Conservation (phyloP, 2,797 vertebrate species). For the Anguilla pacifica region DNA sequence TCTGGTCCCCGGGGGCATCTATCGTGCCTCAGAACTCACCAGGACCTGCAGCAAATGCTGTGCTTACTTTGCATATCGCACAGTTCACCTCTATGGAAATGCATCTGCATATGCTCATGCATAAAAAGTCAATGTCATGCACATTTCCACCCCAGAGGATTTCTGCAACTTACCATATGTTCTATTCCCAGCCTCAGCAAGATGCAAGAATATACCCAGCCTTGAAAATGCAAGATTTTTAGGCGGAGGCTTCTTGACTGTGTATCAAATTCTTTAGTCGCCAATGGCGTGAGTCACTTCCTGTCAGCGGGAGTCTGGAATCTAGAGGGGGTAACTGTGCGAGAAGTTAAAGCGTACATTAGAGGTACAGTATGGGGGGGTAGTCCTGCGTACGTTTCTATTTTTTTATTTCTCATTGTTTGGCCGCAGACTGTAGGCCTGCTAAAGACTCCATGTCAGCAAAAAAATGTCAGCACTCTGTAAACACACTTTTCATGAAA, state of each 20-base stretch:
- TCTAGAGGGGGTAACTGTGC: neutral
- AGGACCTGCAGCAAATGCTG: neutral
- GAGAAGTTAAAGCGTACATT: neutral
- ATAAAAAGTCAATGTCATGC: neutral
- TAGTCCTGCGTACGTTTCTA: neutral
- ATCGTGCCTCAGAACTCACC: neutral
- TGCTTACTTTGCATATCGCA: neutral
- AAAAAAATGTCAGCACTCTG: neutral
- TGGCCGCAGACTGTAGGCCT: neutral
- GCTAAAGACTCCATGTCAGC: neutral
- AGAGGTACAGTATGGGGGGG: neutral
- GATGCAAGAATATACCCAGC: neutral
- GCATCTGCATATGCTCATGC: neutral
- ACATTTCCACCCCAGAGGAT: neutral
- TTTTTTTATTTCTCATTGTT: neutral
- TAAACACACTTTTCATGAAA: neutral
- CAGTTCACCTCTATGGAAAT: neutral
- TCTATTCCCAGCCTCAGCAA: neutral
- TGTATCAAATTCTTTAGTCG: conserved; percentile 12
- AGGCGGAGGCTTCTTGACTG: neutral
- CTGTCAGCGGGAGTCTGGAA: neutral
- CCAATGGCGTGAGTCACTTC: conserved; percentile 18
- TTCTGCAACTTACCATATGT: neutral
- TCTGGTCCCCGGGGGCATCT: neutral
- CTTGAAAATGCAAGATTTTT: neutral